Evolutionary conservation across 1,140 invertebrate genomes (phyloP).

Genomic region (Pissodes strobi): DNA sequence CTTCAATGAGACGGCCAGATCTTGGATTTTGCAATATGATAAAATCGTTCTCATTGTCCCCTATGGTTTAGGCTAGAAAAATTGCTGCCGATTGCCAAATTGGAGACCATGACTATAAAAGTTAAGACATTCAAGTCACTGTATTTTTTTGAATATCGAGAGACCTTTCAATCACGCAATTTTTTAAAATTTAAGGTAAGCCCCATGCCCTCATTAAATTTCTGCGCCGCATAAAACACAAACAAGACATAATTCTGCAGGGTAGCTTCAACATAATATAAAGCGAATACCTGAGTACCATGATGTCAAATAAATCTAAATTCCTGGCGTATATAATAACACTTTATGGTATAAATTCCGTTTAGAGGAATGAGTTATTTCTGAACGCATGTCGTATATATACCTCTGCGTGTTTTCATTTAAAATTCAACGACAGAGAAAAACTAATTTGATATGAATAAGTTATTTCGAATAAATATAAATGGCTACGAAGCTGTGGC

Average conservation of each 20-base stretch:
- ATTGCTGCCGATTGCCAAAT: too few relatives aligned
- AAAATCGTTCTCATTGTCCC: too few relatives aligned
- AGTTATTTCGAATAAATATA: constrained; percentile 51
- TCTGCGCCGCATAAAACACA: too few relatives aligned
- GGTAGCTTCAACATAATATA: constrained; percentile 11
- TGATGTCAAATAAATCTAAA: constrained; percentile 45
- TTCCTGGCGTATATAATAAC: constrained; percentile 40
- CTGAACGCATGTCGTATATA: constrained; percentile 37
- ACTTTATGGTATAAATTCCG: constrained; percentile 47
- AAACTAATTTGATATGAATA: constrained; percentile 54
- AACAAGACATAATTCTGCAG: constrained; percentile 6
- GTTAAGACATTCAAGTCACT: too few relatives aligned
- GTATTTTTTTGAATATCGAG: too few relatives aligned
- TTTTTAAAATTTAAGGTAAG: too few relatives aligned
- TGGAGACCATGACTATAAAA: too few relatives aligned
- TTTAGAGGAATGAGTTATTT: constrained; percentile 46
- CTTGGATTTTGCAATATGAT: too few relatives aligned
- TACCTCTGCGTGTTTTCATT: constrained; percentile 47
- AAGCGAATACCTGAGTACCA: constrained; percentile 20
- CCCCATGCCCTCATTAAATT: too few relatives aligned
- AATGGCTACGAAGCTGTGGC: constrained; percentile 33
- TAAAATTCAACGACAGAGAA: constrained; percentile 51
- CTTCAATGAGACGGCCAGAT: too few relatives aligned
- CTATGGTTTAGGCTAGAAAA: too few relatives aligned
- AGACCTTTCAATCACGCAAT: too few relatives aligned